A percentile compares a stretch with the other conserved stretches of the same genome.
Evolutionary conservation across 2,888 invertebrate species (phyloP).

Genomic region (Hyles lineata): DNA sequence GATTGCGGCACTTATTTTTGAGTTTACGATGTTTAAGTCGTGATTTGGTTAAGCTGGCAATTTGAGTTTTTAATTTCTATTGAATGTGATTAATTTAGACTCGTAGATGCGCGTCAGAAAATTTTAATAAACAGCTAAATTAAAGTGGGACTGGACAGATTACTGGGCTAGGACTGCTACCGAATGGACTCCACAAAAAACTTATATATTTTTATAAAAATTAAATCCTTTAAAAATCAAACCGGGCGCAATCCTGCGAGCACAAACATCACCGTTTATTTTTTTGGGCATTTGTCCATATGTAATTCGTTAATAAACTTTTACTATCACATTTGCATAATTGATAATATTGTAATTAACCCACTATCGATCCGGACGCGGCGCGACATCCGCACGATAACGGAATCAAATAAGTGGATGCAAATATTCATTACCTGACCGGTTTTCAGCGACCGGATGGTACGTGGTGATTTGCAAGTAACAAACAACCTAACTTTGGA

Average conservation of each 20-base stretch:
- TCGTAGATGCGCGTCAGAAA: too few relatives aligned
- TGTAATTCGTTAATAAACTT: not conserved
- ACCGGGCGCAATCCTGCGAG: too few relatives aligned
- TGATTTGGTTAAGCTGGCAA: not conserved
- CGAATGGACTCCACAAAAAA: too few relatives aligned
- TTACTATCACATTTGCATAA: constrained; percentile 16
- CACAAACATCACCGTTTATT: not conserved
- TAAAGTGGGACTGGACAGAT: too few relatives aligned
- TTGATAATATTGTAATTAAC: constrained; percentile 26
- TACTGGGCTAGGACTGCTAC: too few relatives aligned
- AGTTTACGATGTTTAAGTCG: not conserved
- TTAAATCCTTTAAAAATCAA: too few relatives aligned
- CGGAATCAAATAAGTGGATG: constrained; percentile 21
- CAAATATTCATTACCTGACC: constrained; percentile 22
- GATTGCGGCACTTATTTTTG: not conserved
- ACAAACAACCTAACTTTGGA: not conserved
- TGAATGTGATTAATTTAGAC: too few relatives aligned
- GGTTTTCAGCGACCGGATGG: constrained; percentile 11
- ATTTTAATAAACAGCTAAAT: too few relatives aligned
- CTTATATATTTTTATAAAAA: too few relatives aligned
- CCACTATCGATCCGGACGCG: constrained; percentile 18
- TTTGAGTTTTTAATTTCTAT: not conserved
- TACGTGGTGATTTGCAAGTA: not conserved
- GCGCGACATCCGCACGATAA: constrained; percentile 30
- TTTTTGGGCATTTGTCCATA: not conserved